Percentiles rank a stretch among this genome's conserved stretches.
Evolutionary conservation across 2,888 invertebrate species (phyloP).

Genomic region (Cephus runcator): DNA sequence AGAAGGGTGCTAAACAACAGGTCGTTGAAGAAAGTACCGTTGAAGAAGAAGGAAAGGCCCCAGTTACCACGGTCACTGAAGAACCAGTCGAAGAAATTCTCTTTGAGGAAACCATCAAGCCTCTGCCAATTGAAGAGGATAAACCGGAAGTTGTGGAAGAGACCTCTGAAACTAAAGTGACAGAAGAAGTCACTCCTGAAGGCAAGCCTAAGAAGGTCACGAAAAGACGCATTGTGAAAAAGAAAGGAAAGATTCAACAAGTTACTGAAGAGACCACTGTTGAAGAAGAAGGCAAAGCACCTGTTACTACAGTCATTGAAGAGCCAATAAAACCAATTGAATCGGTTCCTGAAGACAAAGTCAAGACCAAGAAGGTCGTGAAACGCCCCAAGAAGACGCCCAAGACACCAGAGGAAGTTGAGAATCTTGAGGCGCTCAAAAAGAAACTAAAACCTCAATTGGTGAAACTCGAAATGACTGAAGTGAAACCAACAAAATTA

Average conservation of each 20-base stretch:
- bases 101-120: conserved; percentile 6
- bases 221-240: conserved; percentile 53
- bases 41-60: conserved; percentile 48
- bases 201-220: conserved; percentile 32
- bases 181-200: conserved; percentile 40
- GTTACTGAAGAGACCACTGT: conserved; percentile 45
- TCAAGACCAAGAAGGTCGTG: conserved; percentile 12
- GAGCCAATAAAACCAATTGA: conserved; percentile 27
- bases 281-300: conserved; percentile 48
- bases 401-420: conserved; percentile 43
- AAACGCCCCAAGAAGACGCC: conserved; percentile 19
- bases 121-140: conserved; percentile 44
- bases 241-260: conserved; percentile 49
- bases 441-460: conserved; percentile 48
- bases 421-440: conserved; percentile 29
- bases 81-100: conserved; percentile 24
- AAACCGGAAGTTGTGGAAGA: conserved; percentile 37
- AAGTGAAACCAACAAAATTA: conserved; percentile 41
- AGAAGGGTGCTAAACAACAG: conserved; percentile 33
- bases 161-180: conserved; percentile 60
- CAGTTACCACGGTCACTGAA: conserved; percentile 45
- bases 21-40: conserved; percentile 41
- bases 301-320: conserved; percentile 40
- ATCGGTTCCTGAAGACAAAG: conserved; percentile 19
- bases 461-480: conserved; percentile 70